Evolutionary conservation across 2,888 invertebrate species (phyloP).

Genomic region (Eurois occulta): DNA sequence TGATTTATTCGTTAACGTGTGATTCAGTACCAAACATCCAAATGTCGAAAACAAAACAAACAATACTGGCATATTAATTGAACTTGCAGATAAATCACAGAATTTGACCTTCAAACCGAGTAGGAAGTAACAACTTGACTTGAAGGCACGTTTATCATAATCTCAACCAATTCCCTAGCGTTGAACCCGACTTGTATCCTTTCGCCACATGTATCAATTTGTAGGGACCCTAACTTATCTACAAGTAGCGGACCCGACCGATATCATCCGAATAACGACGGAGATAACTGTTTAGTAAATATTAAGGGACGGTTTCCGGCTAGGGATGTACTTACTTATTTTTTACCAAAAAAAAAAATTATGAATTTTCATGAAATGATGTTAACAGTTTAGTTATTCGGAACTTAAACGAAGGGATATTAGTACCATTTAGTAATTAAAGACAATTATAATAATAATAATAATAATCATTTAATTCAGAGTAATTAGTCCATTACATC

Average conservation of each 20-base stretch:
- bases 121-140: slow-evolving; percentile 17
- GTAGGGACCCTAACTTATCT: slow-evolving; percentile 31
- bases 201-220: slow-evolving; percentile 51
- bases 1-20: not conserved
- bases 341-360: not conserved
- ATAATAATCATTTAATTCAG: too few relatives aligned
- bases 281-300: slow-evolving; percentile 37
- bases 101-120: slow-evolving; percentile 15
- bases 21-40: not conserved
- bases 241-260: slow-evolving; percentile 24
- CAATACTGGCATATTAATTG: not conserved
- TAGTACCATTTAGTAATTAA: not conserved
- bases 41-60: not conserved
- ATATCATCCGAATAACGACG: slow-evolving; percentile 14
- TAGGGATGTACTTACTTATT: not conserved
- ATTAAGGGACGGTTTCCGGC: not conserved
- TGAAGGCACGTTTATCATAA: slow-evolving; percentile 41
- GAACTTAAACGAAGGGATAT: not conserved
- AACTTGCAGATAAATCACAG: not conserved
- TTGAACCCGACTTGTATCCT: slow-evolving; percentile 12
- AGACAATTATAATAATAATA: too few relatives aligned
- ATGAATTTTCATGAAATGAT: not conserved
- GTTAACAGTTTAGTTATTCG: not conserved
- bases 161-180: slow-evolving; percentile 35
- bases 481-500: too few relatives aligned